Evolutionary conservation across 2,797 vertebrate species (phyloP), one percentile per base, ranked within the genome.

Genomic region (Todus mexicanus): DNA sequence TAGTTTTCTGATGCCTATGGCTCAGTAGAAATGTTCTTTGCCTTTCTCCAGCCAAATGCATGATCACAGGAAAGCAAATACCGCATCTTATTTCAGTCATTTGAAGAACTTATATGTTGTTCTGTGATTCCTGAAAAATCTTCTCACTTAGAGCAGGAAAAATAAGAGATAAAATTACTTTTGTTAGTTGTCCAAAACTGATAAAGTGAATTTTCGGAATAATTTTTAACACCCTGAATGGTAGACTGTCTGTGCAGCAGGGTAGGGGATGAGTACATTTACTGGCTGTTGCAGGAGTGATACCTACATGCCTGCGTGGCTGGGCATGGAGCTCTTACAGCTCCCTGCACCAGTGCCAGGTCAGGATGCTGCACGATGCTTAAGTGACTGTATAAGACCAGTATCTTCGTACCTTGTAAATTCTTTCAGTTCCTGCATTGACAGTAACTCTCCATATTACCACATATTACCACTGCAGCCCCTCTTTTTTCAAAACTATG

Each of bases 11-110:
- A 92, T 81, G 26, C n/a, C 77, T 94, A 85, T 84, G 78, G 37
- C 84, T 93, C 88, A 53, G 38, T 42, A 47, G 68, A 83, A 50
- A 38, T 78, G 57, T 87, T 90, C 82, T 93, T 94, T 93, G 82
- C 50, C 90, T 78, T 93, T 95, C 83, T 68, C 45, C 63, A 94
- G 64, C 37, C 61, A 71, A 85, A 95, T 37, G 38, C 79, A 59
- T 6, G 48, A 78, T 72, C 14, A 33, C 70, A 79, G 88, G 79
- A 96, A 96, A 96, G 80, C 69, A 59, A 89, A 57, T 15, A 84
- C 17, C 47, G 73, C 9, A 6, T 91, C 93, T 90, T 76, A 61
- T 43, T 83, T 87, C 42, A 53, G 81, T 77, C 81, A n/a, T 87
- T 61, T 90, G 65, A 95, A 93, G 53, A 89, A 75, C 60, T 87